Evolutionary conservation across 2,888 invertebrate species (phyloP).

Genomic region (Andrena trimmerana): DNA sequence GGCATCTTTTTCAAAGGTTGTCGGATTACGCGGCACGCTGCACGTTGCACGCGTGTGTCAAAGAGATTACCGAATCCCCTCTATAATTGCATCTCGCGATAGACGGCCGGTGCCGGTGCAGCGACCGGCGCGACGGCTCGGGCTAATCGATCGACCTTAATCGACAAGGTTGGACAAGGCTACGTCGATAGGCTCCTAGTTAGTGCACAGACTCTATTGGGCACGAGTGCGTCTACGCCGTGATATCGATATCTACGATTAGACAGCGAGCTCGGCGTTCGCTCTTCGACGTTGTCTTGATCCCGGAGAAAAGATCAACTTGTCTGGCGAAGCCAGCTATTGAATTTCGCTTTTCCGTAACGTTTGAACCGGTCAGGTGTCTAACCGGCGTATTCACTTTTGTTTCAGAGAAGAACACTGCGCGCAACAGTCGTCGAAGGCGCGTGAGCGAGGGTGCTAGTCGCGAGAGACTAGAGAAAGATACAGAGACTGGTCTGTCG

Average conservation of each 20-base stretch:
- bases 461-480: conserved; percentile 77
- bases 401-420: conserved; percentile 81
- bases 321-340: background rate
- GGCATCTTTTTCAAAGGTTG: conserved; percentile 33
- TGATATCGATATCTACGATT: conserved; percentile 26
- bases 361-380: background rate
- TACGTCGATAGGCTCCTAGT: conserved; percentile 33
- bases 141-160: conserved; percentile 67
- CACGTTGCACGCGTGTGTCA: conserved; percentile 70
- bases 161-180: conserved; percentile 60
- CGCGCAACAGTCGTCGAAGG: conserved; percentile 79
- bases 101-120: conserved; percentile 33
- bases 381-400: too few relatives aligned
- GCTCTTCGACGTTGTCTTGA: background rate
- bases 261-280: background rate
- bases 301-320: background rate
- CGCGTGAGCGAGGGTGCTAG: conserved; percentile 80
- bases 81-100: conserved; percentile 61
- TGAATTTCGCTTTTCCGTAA: background rate
- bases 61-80: conserved; percentile 73
- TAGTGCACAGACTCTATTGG: conserved; percentile 2
- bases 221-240: conserved; percentile 13
- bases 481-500: conserved; percentile 67
- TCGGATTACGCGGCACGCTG: conserved; percentile 69
- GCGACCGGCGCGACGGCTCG: conserved; percentile 44